These are phyloP conservation scores for Halocaridina rubra DNA, from an alignment of 2,888 invertebrate species.

Conservation along the genomic window DNA sequence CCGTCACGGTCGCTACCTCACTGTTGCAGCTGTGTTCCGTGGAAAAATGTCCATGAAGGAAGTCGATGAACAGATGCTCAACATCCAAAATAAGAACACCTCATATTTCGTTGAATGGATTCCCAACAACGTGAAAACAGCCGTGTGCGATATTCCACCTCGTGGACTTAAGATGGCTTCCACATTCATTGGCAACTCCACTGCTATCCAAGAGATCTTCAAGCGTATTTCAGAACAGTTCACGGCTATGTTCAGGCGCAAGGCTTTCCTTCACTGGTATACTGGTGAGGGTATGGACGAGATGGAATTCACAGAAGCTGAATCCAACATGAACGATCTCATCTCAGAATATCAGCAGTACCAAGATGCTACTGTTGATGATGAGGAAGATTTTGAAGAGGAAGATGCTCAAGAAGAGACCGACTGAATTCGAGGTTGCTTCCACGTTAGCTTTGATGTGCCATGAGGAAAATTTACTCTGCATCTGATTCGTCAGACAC, in stretches of 20 bases:
- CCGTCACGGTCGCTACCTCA: conserved; percentile 70
- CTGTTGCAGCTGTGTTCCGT: conserved; percentile 71
- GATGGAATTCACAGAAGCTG: conserved; percentile 67
- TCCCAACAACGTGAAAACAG: conserved; percentile 84
- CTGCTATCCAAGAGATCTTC: conserved; percentile 89
- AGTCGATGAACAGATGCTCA: conserved; percentile 77
- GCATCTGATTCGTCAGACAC: background rate
- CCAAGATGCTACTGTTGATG: conserved; percentile 67
- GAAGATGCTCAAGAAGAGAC: conserved; percentile 55
- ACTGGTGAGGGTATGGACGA: conserved; percentile 75
- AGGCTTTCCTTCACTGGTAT: conserved; percentile 75
- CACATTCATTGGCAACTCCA: conserved; percentile 89
- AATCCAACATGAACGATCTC: conserved; percentile 73
- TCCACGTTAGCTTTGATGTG: background rate
- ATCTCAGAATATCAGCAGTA: conserved; percentile 71
- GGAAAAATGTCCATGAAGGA: conserved; percentile 70
- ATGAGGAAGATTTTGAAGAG: conserved; percentile 66
- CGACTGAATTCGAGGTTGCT: background rate
- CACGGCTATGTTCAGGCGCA: conserved; percentile 74
- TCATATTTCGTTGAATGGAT: conserved; percentile 86
- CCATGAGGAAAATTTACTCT: background rate
- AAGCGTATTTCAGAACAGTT: conserved; percentile 76
- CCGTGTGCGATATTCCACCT: conserved; percentile 82
- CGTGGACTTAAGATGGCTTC: conserved; percentile 84
- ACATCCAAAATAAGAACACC: conserved; percentile 83